Percentiles rank a stretch among this genome's conserved stretches.
Evolutionary conservation across 1,140 invertebrate species (phyloP).

Genomic region (Hypothenemus hampei): DNA sequence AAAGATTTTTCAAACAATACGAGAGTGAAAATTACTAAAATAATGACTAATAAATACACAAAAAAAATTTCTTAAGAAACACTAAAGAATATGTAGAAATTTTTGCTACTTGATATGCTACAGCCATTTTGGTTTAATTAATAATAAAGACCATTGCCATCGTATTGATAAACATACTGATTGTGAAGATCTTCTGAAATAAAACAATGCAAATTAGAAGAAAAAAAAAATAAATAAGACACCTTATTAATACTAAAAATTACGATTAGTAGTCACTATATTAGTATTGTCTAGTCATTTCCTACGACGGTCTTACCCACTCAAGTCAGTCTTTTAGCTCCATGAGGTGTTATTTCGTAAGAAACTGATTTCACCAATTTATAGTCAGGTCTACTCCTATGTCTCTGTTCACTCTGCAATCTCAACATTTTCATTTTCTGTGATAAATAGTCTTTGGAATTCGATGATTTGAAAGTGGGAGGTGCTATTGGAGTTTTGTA

Average conservation of each 20-base stretch:
- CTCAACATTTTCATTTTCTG: slow-evolving; percentile 12
- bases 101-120: not conserved
- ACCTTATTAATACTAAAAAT: not conserved
- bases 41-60: too few relatives aligned
- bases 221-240: not conserved
- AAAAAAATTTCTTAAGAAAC: too few relatives aligned
- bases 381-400: slow-evolving; percentile 12
- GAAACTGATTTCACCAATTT: slow-evolving; percentile 30
- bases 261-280: too few relatives aligned
- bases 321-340: slow-evolving; percentile 35
- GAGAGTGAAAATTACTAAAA: too few relatives aligned
- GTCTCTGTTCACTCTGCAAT: slow-evolving; percentile 3
- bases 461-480: slow-evolving; percentile 1
- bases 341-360: slow-evolving; percentile 33
- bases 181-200: not conserved
- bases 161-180: not conserved
- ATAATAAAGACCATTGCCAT: not conserved
- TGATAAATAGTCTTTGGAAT: slow-evolving; percentile 8
- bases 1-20: too few relatives aligned
- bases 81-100: too few relatives aligned
- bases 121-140: not conserved
- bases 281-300: slow-evolving; percentile 13
- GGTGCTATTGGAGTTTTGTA: slow-evolving; percentile 1
- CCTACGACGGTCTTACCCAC: slow-evolving; percentile 4
- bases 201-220: not conserved